phyloP scores from a whole-genome alignment of 2,888 invertebrate genomes.

The Tetramorium bicarinatum region DNA sequence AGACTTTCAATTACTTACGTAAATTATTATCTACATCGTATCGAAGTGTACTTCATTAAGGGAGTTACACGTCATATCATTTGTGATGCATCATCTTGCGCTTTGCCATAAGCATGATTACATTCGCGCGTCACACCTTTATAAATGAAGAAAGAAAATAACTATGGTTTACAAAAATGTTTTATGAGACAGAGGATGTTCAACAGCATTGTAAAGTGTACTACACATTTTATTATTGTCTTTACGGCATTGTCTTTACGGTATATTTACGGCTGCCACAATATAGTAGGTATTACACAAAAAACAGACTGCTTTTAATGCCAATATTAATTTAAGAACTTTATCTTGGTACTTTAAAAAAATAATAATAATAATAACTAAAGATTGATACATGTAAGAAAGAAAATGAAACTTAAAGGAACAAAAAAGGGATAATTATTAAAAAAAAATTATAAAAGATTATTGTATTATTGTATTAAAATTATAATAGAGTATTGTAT shows the following conservation, averaged over 20 bases:
- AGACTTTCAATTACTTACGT: background rate
- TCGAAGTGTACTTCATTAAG: conserved; percentile 5
- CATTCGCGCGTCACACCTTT: background rate
- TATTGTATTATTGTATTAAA: background rate
- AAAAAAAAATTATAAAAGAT: background rate
- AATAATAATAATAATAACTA: background rate
- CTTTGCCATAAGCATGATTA: conserved; percentile 14
- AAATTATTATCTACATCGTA: background rate
- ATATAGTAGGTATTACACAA: background rate
- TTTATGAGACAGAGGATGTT: background rate
- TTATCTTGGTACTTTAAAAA: background rate
- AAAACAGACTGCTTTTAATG: background rate
- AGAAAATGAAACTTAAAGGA: background rate
- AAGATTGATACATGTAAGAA: background rate
- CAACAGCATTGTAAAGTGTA: background rate
- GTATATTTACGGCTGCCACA: background rate
- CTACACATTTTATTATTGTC: conserved; percentile 33
- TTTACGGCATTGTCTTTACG: conserved; percentile 11
- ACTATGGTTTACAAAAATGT: background rate
- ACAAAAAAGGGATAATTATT: background rate
- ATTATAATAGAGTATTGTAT: background rate
- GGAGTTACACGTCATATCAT: background rate
- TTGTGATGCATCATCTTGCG: conserved; percentile 9
- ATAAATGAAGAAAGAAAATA: background rate
- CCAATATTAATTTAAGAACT: conserved; percentile 1